phyloP scores from a whole-genome alignment of 2,113 vertebrate species.

The Rhinogobius similis region DNA sequence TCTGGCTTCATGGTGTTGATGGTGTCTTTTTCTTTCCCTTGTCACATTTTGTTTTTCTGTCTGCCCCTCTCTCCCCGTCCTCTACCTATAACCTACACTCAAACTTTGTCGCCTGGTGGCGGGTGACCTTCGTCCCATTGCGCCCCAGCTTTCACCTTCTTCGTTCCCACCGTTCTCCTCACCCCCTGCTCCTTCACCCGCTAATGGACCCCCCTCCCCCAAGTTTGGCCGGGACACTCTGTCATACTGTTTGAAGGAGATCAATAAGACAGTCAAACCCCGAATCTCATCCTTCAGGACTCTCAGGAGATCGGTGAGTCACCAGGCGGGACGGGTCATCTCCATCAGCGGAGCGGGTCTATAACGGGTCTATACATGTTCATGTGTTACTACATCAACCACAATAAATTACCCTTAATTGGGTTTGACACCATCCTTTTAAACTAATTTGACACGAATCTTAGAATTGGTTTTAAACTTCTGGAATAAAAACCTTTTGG shows the following conservation, averaged over 20 bases:
- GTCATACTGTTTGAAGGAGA: constrained; percentile 93
- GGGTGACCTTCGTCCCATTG: constrained; percentile 54
- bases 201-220: constrained; percentile 88
- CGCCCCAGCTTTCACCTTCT: constrained; percentile 65
- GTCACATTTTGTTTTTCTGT: constrained; percentile 62
- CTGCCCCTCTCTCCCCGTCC: constrained; percentile 25
- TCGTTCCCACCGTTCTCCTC: constrained; percentile 76
- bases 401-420: constrained; percentile 13
- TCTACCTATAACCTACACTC: constrained; percentile 18
- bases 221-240: constrained; percentile 89
- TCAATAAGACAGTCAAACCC: constrained; percentile 96
- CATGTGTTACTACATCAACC: constrained; percentile 23
- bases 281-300: constrained; percentile 91
- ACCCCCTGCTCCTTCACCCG: constrained; percentile 76
- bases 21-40: constrained; percentile 79
- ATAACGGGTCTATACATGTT: constrained; percentile 15
- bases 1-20: constrained; percentile 78
- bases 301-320: constrained; percentile 89
- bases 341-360: constrained; percentile 16
- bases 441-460: no score
- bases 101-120: constrained; percentile 50
- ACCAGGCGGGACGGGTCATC: constrained; percentile 36
- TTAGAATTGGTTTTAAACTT: neutral
- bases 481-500: neutral
- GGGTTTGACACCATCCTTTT: neutral